Evolutionary conservation across 2,888 invertebrate genomes (phyloP).

Genomic region (Julus scandinavius): DNA sequence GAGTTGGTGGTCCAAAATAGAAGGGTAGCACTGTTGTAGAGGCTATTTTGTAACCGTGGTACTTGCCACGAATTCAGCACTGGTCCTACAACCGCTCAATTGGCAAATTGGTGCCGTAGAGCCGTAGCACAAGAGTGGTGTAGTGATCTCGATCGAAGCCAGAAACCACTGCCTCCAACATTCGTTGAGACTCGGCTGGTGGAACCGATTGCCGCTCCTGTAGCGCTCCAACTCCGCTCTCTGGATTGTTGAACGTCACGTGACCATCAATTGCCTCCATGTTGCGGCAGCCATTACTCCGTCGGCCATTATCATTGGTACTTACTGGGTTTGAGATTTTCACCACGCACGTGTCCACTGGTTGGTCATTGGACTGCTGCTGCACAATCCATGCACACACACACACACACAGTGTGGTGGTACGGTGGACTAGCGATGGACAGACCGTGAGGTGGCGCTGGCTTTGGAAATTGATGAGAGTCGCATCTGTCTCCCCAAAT

Average conservation of each 20-base stretch:
- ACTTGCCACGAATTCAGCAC: no score
- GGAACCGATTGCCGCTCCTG: not conserved
- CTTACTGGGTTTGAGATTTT: slow-evolving; percentile 10
- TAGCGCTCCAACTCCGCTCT: not conserved
- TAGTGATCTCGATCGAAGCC: not conserved
- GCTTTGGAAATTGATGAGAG: not conserved
- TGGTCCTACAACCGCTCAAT: not conserved
- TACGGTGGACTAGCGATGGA: not conserved
- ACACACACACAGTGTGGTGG: no score
- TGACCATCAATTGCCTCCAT: slow-evolving; percentile 47
- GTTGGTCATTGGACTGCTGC: not conserved
- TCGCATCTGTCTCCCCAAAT: slow-evolving; percentile 19
- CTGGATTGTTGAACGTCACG: not conserved
- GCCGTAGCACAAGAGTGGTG: not conserved
- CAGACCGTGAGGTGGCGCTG: not conserved
- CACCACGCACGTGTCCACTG: slow-evolving; percentile 9
- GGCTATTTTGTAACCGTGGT: not conserved
- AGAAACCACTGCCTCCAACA: not conserved
- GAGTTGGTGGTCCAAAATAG: not conserved
- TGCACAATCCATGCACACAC: no score
- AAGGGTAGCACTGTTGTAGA: not conserved
- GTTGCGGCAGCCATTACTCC: slow-evolving; percentile 48
- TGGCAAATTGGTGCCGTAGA: no score
- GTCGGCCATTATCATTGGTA: slow-evolving; percentile 47
- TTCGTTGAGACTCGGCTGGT: not conserved